Conservation (phyloP, 2,888 invertebrate species). For the Dasysyrphus tricinctus region DNA sequence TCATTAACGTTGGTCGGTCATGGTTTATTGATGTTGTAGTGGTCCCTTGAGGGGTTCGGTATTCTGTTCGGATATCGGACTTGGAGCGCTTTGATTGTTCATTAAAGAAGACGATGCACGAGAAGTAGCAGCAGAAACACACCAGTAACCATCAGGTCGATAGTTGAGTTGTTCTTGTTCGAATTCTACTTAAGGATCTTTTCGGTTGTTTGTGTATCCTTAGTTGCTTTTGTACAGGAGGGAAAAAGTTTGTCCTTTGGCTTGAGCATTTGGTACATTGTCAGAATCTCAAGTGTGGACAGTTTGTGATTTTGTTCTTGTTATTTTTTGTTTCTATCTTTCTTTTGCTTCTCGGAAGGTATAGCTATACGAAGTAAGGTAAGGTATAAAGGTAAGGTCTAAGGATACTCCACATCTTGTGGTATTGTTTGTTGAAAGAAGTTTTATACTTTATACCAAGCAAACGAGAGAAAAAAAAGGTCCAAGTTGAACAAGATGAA, state of each 20-base stretch:
- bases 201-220: conserved; percentile 36
- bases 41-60: conserved; percentile 25
- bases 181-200: conserved; percentile 42
- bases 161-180: conserved; percentile 63
- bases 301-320: conserved; percentile 39
- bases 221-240: conserved; percentile 26
- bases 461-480: not conserved
- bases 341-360: not conserved
- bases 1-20: conserved; percentile 62
- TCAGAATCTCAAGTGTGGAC: conserved; percentile 67
- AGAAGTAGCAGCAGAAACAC: not conserved
- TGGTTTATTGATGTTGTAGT: conserved; percentile 65
- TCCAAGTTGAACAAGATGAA: conserved; percentile 1
- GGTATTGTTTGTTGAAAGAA: conserved; percentile 64
- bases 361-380: not conserved
- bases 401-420: conserved; percentile 31
- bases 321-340: not conserved
- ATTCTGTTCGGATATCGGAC: conserved; percentile 19
- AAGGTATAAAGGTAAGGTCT: not conserved
- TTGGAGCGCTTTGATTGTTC: conserved; percentile 67
- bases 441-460: conserved; percentile 21
- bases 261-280: conserved; percentile 56
- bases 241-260: conserved; percentile 64
- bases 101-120: conserved; percentile 51
- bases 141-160: conserved; percentile 48